Conservation (phyloP, 2,797 vertebrate species). For the Pampus argenteus region DNA sequence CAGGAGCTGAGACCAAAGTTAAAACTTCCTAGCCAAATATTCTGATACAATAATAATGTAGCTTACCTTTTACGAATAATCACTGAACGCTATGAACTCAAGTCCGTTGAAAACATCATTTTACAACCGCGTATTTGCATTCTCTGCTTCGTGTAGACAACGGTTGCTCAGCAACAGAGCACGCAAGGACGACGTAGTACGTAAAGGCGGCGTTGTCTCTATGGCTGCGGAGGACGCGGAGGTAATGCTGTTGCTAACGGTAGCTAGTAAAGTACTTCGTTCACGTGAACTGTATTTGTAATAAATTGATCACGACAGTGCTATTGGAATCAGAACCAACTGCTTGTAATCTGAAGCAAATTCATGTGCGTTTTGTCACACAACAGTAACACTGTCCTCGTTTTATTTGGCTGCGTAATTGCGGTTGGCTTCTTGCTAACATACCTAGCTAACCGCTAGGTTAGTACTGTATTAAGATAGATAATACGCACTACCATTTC, state of each 20-base stretch:
- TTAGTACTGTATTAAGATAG: neutral
- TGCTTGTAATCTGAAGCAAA: neutral
- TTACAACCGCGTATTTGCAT: neutral
- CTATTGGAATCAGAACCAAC: fast-evolving
- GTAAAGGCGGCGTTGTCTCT: constrained; percentile 68
- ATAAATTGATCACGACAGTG: neutral
- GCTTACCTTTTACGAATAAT: neutral
- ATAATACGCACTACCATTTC: neutral
- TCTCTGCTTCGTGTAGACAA: no score
- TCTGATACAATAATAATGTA: no score
- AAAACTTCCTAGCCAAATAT: neutral
- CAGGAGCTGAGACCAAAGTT: neutral
- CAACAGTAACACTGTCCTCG: neutral
- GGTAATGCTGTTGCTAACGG: constrained; percentile 51
- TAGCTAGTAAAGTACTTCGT: neutral
- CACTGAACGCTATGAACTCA: neutral
- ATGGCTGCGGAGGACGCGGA: constrained; percentile 79
- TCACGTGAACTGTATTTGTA: neutral
- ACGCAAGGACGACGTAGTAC: constrained; percentile 61
- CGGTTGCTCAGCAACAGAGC: constrained; percentile 63
- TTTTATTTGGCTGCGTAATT: neutral
- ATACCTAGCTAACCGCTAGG: constrained; percentile 24
- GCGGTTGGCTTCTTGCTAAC: constrained; percentile 21
- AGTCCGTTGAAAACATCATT: neutral
- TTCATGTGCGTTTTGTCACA: neutral